A percentile compares a stretch with the other conserved stretches of the same genome.
Conservation (phyloP, 2,113 vertebrate genomes). For the Triplophysa rosa region DNA sequence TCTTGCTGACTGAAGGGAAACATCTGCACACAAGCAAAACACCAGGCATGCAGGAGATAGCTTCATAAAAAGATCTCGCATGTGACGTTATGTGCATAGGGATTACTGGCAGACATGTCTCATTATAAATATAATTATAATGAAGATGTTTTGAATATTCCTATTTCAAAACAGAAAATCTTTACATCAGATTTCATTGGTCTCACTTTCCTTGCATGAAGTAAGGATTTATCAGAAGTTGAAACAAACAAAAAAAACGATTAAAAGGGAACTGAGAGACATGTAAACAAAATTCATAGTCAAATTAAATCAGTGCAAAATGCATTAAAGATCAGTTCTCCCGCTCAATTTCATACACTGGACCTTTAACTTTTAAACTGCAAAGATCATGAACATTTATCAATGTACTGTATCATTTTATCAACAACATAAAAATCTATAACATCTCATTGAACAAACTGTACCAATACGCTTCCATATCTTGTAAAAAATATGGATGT, state of each 20-base stretch:
- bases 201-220: background rate
- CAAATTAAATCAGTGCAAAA: too few species aligned
- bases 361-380: too few species aligned
- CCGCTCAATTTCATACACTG: too few species aligned
- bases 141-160: background rate
- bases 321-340: too few species aligned
- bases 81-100: background rate
- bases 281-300: too few species aligned
- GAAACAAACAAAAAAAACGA: background rate
- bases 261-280: too few species aligned
- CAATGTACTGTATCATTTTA: too few species aligned
- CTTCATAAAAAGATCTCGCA: background rate
- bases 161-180: background rate
- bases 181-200: background rate
- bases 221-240: background rate
- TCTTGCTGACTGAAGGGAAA: too few species aligned
- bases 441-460: background rate
- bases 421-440: background rate
- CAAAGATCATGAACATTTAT: too few species aligned
- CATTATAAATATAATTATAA: background rate
- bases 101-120: background rate
- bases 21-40: background rate
- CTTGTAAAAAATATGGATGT: background rate
- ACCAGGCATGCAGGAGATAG: background rate
- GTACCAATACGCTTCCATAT: slow-evolving; percentile 3